Evolutionary conservation across 1,140 invertebrate genomes (phyloP), one percentile per base, ranked within the genome.

Genomic region (Neelides sp.): DNA sequence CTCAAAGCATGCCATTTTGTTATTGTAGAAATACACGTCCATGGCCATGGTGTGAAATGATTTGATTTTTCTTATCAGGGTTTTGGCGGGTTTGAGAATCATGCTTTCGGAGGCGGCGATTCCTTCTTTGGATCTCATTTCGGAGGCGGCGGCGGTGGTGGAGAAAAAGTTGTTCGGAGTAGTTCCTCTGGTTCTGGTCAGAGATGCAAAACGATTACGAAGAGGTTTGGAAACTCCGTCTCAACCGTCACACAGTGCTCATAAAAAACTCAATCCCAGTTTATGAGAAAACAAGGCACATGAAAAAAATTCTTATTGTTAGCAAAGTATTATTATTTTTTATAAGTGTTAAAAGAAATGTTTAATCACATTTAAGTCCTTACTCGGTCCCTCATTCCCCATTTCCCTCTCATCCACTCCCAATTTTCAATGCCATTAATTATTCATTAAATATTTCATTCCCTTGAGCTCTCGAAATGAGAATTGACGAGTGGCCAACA

Each of bases 191-290:
- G 26, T 63, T 51, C 5, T 64, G 66, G 12, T 56, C 54, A 19
- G 54, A 48, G 41, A 64, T 69, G 68, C 41, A 51, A 53, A 19
- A 68, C 66, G 7, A 64, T 71, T 1, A 71, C 67, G 1, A 64
- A 70, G 55, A 48, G 64, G 47, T 59, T 66, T 28, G 68, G 69
- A 27, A 69, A 69, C 51, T 66, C 62, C 42, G 62, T 71, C 13
- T 66, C 68, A 10, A 69, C 69, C 0, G 69, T 69, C 47, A 71
- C 68, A 5, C 64, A 69, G 35, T 71, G 69, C 54, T 68, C 66
- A 8, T 66, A 64, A 54, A 54, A 3, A 13, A 15, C 28, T 41
- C 48, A 23, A 19, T 35, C 32, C 17, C 30, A 22, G 24, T 30
- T n/a, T n/a, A n/a, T n/a, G n/a, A n/a, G n/a, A n/a, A n/a, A n/a